phyloP scores from a whole-genome alignment of 2,888 invertebrate species.

The Stegana nigrithorax region DNA sequence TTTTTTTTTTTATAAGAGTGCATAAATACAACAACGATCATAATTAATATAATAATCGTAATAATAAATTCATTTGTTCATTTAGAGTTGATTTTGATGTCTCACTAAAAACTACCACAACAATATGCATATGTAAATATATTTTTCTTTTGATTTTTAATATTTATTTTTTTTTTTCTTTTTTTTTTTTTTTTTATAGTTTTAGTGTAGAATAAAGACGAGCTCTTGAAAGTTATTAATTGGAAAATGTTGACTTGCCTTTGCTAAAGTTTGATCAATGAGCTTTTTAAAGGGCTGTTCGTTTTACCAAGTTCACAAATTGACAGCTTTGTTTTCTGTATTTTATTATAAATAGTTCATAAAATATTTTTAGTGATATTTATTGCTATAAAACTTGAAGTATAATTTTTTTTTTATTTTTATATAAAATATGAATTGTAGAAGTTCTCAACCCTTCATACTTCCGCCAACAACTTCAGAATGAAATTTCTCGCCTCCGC shows the following conservation, averaged over 20 bases:
- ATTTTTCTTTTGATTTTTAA: not conserved
- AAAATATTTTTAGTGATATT: constrained; percentile 1
- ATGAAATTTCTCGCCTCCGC: no score
- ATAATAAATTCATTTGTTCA: constrained; percentile 51
- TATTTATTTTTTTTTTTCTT: not conserved
- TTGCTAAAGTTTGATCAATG: not conserved
- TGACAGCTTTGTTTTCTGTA: not conserved
- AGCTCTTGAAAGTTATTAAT: not conserved
- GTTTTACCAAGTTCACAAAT: constrained; percentile 19
- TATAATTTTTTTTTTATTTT: not conserved
- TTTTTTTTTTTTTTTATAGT: not conserved
- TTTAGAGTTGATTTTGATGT: constrained; percentile 28
- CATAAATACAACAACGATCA: not conserved
- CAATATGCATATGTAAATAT: constrained; percentile 33
- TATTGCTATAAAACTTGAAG: not conserved
- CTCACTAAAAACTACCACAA: constrained; percentile 48
- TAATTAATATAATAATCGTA: constrained; percentile 26
- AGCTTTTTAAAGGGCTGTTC: not conserved
- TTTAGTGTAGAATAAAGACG: not conserved
- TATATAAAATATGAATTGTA: no score
- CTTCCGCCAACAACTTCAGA: no score
- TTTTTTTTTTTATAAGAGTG: constrained; percentile 13
- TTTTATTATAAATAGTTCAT: not conserved
- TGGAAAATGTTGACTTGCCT: not conserved
- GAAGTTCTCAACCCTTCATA: no score